Conservation (phyloP, 2,888 invertebrate species). For the Hypercompe scribonia region DNA sequence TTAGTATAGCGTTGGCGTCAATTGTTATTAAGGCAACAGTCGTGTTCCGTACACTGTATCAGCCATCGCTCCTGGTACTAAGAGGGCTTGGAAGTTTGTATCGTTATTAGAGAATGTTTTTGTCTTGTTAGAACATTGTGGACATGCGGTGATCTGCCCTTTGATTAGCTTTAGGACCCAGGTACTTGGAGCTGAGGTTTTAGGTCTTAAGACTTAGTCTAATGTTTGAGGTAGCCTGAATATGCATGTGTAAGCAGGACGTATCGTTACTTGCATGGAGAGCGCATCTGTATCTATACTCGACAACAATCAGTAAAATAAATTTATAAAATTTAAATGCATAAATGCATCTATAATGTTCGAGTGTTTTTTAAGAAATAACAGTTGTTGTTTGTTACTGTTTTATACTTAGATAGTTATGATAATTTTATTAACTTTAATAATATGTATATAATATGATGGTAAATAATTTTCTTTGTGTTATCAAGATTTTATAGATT, state of each 20-base stretch:
- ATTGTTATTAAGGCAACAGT: slow-evolving; percentile 51
- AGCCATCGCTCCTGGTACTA: slow-evolving; percentile 62
- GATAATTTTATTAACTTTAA: too few species aligned
- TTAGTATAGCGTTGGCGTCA: slow-evolving; percentile 14
- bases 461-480: too few species aligned
- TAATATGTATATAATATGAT: too few species aligned
- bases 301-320: too few species aligned
- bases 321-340: neutral
- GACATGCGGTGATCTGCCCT: slow-evolving; percentile 51
- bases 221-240: neutral
- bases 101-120: slow-evolving; percentile 54
- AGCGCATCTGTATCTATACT: neutral
- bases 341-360: neutral
- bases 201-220: neutral
- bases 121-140: slow-evolving; percentile 45
- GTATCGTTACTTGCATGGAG: neutral
- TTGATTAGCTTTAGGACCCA: slow-evolving; percentile 41
- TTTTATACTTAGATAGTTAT: too few species aligned
- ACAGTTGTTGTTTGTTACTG: neutral
- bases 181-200: slow-evolving; percentile 20
- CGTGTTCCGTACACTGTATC: slow-evolving; percentile 55
- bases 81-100: slow-evolving; percentile 52
- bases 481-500: too few species aligned
- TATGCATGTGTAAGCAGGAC: neutral
- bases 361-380: neutral